Base-by-base conservation (phyloP, 2,797 vertebrate genomes). In the Hybognathus amarus region DNA sequence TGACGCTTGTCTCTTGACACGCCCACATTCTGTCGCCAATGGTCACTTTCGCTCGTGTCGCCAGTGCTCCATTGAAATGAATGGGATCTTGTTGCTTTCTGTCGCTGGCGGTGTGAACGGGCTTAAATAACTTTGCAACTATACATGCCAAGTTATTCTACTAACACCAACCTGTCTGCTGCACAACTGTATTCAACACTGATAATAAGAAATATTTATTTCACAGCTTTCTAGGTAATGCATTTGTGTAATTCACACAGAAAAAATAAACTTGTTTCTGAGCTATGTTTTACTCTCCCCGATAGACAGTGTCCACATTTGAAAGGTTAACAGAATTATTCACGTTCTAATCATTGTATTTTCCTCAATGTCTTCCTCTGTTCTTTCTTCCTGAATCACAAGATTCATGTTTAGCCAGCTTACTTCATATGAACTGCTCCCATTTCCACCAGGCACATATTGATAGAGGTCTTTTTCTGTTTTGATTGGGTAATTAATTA, bases 281-380 rank as follows among this genome's bases (percentile, higher is more conserved):
- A 13, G 22, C 68, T 22, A 52, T 50, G 40, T 83, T 64, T 79
- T 45, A 17, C 85, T 83, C 89, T 87, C 86, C 85, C 87, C 85
- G 87, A 88, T 91, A 94, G 91, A 94, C 93, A 92, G 92, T 27
- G 22, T 87, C 91, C 91, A 91, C 87, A 88, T 91, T 88, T 91
- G 92, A 91, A n/a, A 89, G 89, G 90, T 89, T 88, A 90, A 91
- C 91, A n/a, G n/a, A n/a, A n/a, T n/a, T n/a, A n/a, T n/a, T n/a
- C n/a, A n/a, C n/a, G n/a, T n/a, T n/a, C n/a, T n/a, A n/a, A n/a
- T n/a, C n/a, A n/a, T 33, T 33, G 30, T 33, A 33, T 33, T 81
- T 66, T 47, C 30, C 77, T 80, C 50, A 47, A 70, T 54, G 52
- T 81, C 45, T 38, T n/a, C 40, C 18, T 47, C 42, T 22, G 30